phyloP scores from a whole-genome alignment of 2,113 vertebrate species.

The zebrafish (Danio rerio) region DNA sequence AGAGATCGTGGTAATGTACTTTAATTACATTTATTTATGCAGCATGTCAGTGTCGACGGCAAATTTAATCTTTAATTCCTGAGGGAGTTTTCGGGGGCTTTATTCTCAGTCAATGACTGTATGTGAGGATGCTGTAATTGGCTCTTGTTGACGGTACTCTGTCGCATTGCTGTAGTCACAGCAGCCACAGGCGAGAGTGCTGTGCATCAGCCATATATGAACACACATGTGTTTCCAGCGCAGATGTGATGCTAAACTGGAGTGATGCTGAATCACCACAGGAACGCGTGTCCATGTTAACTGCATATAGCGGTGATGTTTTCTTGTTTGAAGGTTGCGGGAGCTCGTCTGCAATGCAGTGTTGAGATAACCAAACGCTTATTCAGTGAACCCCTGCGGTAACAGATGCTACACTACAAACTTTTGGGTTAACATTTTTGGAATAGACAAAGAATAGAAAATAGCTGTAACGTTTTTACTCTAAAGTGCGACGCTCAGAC shows the following conservation, averaged over 20 bases:
- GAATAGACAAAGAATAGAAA: neutral
- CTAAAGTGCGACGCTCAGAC: neutral
- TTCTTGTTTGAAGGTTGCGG: neutral
- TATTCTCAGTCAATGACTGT: neutral
- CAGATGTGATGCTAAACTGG: neutral
- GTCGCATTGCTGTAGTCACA: constrained; percentile 77
- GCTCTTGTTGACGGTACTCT: constrained; percentile 45
- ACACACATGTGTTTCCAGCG: constrained; percentile 16
- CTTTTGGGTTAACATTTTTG: neutral
- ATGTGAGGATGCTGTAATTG: neutral
- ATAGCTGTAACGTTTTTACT: neutral
- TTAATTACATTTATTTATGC: neutral
- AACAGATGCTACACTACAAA: neutral
- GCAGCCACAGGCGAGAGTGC: constrained; percentile 27
- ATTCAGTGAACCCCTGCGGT: no score
- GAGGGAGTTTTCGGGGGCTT: neutral
- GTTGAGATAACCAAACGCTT: constrained; percentile 20
- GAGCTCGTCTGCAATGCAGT: constrained; percentile 37
- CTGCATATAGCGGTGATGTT: neutral
- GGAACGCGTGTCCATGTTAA: neutral
- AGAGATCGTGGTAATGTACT: constrained; percentile 13
- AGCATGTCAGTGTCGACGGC: neutral
- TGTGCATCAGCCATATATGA: constrained; percentile 15
- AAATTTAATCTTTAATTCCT: neutral
- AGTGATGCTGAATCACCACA: neutral